A percentile compares a stretch with the other conserved stretches of the same genome.
phyloP scores from a whole-genome alignment of 2,888 invertebrate species.

The Diploptera punctata region DNA sequence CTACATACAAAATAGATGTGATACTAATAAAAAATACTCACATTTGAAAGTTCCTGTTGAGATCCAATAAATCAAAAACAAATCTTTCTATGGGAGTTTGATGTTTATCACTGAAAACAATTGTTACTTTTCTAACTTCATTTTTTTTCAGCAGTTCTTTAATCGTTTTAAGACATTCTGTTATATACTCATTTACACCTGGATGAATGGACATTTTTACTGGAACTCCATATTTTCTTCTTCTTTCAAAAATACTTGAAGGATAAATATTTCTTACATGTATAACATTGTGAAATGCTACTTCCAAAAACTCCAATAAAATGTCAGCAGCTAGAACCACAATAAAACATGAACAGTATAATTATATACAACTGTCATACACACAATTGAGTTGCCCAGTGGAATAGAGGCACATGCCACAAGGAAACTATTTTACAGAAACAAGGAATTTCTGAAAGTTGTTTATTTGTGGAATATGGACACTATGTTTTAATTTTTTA shows the following conservation, averaged over 20 bases:
- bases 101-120: conserved; percentile 59
- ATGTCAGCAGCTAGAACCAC: conserved; percentile 61
- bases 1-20: neutral
- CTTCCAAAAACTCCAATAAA: conserved; percentile 69
- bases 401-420: too few relatives aligned
- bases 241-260: conserved; percentile 64
- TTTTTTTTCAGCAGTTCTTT: conserved; percentile 59
- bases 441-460: too few relatives aligned
- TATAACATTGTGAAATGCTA: conserved; percentile 68
- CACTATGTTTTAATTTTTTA: too few relatives aligned
- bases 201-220: conserved; percentile 65
- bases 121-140: conserved; percentile 59
- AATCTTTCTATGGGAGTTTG: conserved; percentile 56
- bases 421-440: too few relatives aligned
- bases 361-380: too few relatives aligned
- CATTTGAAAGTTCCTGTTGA: neutral
- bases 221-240: conserved; percentile 67
- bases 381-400: too few relatives aligned
- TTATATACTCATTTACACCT: conserved; percentile 68
- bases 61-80: conserved; percentile 55
- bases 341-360: too few relatives aligned
- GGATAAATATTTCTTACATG: conserved; percentile 69
- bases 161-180: conserved; percentile 60
- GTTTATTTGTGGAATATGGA: too few relatives aligned
- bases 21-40: too few relatives aligned